phyloP scores from a whole-genome alignment of 2,888 invertebrate genomes.

The Drosophila stalkeri region DNA sequence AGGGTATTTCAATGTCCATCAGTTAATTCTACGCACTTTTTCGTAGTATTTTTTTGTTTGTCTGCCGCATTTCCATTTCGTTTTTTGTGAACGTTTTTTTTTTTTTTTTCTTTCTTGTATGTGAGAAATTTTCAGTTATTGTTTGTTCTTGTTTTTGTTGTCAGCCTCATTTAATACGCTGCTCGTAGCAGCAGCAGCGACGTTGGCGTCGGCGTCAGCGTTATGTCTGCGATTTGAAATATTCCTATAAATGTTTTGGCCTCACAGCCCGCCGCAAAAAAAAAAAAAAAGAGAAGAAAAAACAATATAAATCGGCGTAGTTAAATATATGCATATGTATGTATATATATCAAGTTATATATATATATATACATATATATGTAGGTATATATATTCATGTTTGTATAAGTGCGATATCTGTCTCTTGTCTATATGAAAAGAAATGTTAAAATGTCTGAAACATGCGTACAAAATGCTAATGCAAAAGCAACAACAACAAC shows the following conservation, averaged over 20 bases:
- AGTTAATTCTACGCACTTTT: neutral
- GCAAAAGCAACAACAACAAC: constrained; percentile 51
- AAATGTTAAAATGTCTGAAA: constrained; percentile 77
- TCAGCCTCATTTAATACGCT: constrained; percentile 74
- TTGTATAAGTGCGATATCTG: constrained; percentile 61
- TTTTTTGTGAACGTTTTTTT: constrained; percentile 30
- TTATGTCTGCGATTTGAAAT: constrained; percentile 70
- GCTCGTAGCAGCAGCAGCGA: constrained; percentile 20
- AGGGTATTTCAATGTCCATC: constrained; percentile 16
- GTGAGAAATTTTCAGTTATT: constrained; percentile 34
- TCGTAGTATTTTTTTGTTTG: constrained; percentile 24
- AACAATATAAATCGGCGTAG: constrained; percentile 24
- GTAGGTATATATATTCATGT: constrained; percentile 19
- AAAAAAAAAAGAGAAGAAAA: constrained; percentile 51
- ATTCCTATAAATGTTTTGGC: constrained; percentile 79
- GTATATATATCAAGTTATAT: no score
- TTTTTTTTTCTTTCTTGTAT: constrained; percentile 1
- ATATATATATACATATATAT: constrained; percentile 8
- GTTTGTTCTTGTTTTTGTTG: constrained; percentile 34
- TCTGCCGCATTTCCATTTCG: constrained; percentile 52
- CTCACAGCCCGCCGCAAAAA: constrained; percentile 60
- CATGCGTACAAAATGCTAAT: constrained; percentile 79
- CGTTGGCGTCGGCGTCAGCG: constrained; percentile 21
- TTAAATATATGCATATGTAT: neutral
- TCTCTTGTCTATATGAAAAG: constrained; percentile 65